Conservation (phyloP, 2,888 invertebrate genomes). For the Euclidia mi region DNA sequence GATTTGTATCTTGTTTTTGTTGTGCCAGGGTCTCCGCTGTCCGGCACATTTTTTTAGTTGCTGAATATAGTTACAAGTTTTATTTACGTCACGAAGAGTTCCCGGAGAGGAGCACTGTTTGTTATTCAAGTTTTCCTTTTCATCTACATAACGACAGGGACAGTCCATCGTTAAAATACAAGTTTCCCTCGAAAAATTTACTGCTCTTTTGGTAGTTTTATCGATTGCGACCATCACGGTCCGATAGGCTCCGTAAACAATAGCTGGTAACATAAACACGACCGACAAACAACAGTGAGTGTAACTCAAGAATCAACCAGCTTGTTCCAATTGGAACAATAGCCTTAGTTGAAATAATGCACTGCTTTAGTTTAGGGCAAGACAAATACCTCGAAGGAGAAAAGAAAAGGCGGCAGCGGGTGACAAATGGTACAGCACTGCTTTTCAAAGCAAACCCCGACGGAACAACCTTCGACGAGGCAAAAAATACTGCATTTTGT, state of each 20-base stretch:
- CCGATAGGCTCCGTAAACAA: not conserved
- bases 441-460: conserved; percentile 51
- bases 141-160: not conserved
- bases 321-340: conserved; percentile 27
- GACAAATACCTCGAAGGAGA: conserved; percentile 39
- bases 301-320: conserved; percentile 19
- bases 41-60: conserved; percentile 45
- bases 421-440: conserved; percentile 50
- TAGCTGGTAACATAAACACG: not conserved
- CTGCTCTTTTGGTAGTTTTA: not conserved
- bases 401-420: conserved; percentile 48
- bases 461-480: conserved; percentile 8
- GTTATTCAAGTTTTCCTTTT: conserved; percentile 8
- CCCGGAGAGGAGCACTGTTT: conserved; percentile 19
- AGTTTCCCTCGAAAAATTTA: not conserved
- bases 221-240: not conserved
- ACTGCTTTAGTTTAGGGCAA: conserved; percentile 37
- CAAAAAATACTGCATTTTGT: conserved; percentile 45
- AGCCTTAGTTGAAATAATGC: conserved; percentile 30
- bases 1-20: conserved; percentile 64
- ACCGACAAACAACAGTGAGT: conserved; percentile 3
- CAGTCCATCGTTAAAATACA: not conserved
- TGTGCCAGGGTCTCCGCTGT: conserved; percentile 53
- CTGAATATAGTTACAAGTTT: conserved; percentile 40
- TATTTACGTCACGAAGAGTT: conserved; percentile 21